Conservation (phyloP, 1,140 invertebrate genomes). For the Drosophila prosaltans region DNA sequence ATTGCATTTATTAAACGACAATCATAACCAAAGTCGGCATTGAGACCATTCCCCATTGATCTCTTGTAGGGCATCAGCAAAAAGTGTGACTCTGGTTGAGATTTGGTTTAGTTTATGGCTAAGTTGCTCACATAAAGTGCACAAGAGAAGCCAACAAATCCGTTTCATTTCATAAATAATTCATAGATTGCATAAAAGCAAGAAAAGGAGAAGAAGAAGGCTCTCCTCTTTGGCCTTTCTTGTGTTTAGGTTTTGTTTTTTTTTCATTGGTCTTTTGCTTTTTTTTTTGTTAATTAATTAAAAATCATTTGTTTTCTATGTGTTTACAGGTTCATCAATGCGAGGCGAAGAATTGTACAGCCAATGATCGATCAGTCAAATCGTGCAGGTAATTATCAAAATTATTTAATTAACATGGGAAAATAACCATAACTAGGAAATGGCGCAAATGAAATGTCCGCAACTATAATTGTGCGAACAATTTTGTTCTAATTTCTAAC, state of each 20-base stretch:
- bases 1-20: constrained; percentile 83
- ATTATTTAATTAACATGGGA: constrained; percentile 15
- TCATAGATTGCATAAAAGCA: constrained; percentile 42
- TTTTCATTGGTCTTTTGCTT: constrained; percentile 23
- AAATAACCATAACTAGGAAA: constrained; percentile 77
- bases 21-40: constrained; percentile 81
- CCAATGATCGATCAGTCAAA: constrained; percentile 99
- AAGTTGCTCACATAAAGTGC: constrained; percentile 77
- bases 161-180: constrained; percentile 71
- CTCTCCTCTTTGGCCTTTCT: too few relatives aligned
- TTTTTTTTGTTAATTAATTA: constrained; percentile 60
- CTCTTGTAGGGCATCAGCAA: constrained; percentile 50
- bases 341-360: constrained; percentile 98
- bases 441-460: constrained; percentile 52
- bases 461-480: background rate
- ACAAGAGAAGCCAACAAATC: constrained; percentile 50
- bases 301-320: constrained; percentile 48
- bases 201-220: too few relatives aligned
- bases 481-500: constrained; percentile 37
- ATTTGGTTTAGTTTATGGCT: constrained; percentile 81
- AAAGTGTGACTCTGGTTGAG: constrained; percentile 76
- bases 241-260: background rate
- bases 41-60: constrained; percentile 56
- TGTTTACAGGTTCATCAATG: constrained; percentile 98
- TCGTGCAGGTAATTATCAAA: constrained; percentile 92